A percentile compares a stretch with the other conserved stretches of the same genome.
Conservation (phyloP, 2,113 vertebrate genomes). For the Hiodon tergisus region DNA sequence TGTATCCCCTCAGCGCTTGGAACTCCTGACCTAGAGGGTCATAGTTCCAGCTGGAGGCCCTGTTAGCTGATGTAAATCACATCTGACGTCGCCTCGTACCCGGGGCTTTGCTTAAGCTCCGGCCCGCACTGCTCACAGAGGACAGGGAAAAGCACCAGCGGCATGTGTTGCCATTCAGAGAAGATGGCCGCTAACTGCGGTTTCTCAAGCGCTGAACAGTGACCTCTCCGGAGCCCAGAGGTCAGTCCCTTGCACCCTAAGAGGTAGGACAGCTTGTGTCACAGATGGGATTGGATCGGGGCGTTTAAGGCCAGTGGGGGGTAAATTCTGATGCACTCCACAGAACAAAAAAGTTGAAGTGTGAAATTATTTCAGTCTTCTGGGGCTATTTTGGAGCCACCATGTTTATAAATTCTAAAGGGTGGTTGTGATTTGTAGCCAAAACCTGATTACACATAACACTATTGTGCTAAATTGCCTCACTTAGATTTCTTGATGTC, state of each 20-base stretch:
- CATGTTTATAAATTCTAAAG: too few species aligned
- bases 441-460: too few species aligned
- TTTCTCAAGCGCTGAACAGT: constrained; percentile 31
- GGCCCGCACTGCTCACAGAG: neutral
- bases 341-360: neutral
- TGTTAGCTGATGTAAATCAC: neutral
- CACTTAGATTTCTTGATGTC: too few species aligned
- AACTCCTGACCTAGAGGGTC: neutral
- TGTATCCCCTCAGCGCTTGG: neutral
- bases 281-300: constrained; percentile 36
- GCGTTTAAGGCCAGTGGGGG: neutral
- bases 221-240: constrained; percentile 31
- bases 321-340: constrained; percentile 30
- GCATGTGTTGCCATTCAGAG: constrained; percentile 5
- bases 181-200: constrained; percentile 1
- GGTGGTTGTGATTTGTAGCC: too few species aligned
- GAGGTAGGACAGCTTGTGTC: constrained; percentile 37
- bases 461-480: too few species aligned
- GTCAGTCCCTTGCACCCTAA: constrained; percentile 7
- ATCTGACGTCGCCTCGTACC: neutral
- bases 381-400: neutral
- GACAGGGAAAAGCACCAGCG: neutral
- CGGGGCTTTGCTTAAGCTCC: neutral
- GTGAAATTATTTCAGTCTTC: constrained; percentile 13
- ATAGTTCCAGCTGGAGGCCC: neutral